A percentile compares a stretch with the other conserved stretches of the same genome.
These are phyloP conservation scores for Cordylochernes scorpioides DNA, from an alignment of 2,888 invertebrate species.

Conservation along the genomic window DNA sequence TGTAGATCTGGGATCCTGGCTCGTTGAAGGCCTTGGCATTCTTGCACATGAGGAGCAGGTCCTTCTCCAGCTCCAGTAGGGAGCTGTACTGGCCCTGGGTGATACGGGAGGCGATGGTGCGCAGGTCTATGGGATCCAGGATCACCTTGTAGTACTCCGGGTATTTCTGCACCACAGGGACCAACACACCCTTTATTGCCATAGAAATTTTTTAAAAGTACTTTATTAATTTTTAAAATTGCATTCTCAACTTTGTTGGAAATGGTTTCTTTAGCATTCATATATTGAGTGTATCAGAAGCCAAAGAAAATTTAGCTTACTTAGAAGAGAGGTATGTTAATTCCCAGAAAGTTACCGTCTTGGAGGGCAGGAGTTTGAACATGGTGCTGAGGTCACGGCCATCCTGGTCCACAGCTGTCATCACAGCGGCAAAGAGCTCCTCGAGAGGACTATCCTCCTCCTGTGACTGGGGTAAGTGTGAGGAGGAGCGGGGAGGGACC, in stretches of 20 bases:
- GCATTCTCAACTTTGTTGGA: no score
- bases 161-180: constrained; percentile 32
- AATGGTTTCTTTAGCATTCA: no score
- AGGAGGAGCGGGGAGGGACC: no score
- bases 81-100: constrained; percentile 45
- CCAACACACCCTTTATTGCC: no score
- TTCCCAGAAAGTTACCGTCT: constrained; percentile 34
- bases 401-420: constrained; percentile 51
- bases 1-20: constrained; percentile 82
- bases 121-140: constrained; percentile 74
- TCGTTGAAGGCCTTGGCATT: constrained; percentile 92
- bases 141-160: constrained; percentile 87
- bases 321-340: no score
- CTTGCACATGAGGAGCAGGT: constrained; percentile 61
- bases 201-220: no score
- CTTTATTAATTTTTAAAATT: no score
- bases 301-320: no score
- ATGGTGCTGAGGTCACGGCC: constrained; percentile 56
- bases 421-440: constrained; percentile 60
- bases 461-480: no score
- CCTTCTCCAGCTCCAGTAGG: constrained; percentile 58
- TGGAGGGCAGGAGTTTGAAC: constrained; percentile 73
- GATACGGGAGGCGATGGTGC: constrained; percentile 68
- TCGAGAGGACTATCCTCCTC: constrained; percentile 46
- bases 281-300: no score